Evolutionary conservation across 2,113 vertebrate species (phyloP).

Genomic region (Monarcha castaneiventris): DNA sequence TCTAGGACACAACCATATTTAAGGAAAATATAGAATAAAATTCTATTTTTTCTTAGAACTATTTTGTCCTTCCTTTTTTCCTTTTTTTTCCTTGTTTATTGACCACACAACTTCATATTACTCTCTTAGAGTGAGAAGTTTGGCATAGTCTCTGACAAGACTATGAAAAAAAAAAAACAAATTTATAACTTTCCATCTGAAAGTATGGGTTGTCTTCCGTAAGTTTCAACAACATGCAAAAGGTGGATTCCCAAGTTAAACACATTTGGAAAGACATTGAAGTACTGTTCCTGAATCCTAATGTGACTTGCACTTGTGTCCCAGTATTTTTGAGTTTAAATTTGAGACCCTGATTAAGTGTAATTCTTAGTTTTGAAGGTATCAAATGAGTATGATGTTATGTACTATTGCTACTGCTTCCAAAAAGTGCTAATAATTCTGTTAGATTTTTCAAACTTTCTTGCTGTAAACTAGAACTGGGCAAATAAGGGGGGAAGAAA

Average conservation of each 20-base stretch:
- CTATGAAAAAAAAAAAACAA: neutral
- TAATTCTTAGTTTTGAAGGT: neutral
- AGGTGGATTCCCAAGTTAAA: neutral
- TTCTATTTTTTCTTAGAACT: neutral
- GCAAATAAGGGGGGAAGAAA: neutral
- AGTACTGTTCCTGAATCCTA: neutral
- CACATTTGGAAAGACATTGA: neutral
- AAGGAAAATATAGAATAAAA: neutral
- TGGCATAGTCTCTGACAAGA: neutral
- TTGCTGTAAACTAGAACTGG: neutral
- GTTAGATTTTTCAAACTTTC: neutral
- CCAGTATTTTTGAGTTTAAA: neutral
- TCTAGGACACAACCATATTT: neutral
- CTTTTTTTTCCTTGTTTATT: neutral
- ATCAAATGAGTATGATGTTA: neutral
- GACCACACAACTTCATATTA: neutral
- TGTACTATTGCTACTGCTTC: neutral
- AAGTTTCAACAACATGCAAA: neutral
- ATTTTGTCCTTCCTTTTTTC: rapidly evolving
- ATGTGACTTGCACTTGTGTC: neutral
- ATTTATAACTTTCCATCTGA: neutral
- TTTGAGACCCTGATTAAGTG: neutral
- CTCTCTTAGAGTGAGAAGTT: neutral
- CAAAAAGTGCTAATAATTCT: neutral
- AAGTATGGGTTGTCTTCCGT: rapidly evolving